phyloP scores from a whole-genome alignment of 2,113 vertebrate species.

The Grammomys surdaster region DNA sequence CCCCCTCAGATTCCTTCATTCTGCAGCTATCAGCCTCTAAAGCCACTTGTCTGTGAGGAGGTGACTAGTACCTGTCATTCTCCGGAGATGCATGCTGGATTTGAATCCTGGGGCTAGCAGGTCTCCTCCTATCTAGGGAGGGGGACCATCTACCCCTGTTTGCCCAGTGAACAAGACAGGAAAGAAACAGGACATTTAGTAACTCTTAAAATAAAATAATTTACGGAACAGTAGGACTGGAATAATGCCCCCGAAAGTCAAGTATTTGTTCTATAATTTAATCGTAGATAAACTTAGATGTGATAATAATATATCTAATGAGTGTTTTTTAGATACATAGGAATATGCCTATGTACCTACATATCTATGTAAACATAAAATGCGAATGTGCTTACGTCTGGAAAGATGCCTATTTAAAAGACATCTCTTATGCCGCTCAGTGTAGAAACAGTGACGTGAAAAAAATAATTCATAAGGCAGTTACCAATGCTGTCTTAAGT shows the following conservation, averaged over 20 bases:
- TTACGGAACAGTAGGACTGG: constrained; percentile 83
- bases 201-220: constrained; percentile 82
- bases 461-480: not conserved
- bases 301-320: not conserved
- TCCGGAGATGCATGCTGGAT: constrained; percentile 98
- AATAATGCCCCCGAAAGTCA: constrained; percentile 85
- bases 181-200: constrained; percentile 89
- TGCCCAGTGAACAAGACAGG: constrained; percentile 90
- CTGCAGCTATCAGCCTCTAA: constrained; percentile 55
- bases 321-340: not conserved
- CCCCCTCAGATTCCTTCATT: constrained; percentile 44
- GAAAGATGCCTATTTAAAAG: not conserved
- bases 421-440: no score
- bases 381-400: not conserved
- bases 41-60: constrained; percentile 85
- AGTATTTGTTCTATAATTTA: not conserved
- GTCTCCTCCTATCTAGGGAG: constrained; percentile 96
- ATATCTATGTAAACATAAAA: not conserved
- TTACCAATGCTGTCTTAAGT: not conserved
- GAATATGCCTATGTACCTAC: not conserved
- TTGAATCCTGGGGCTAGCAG: constrained; percentile 98
- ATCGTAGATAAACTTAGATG: constrained; percentile 9
- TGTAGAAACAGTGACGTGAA: not conserved
- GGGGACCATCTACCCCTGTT: constrained; percentile 92
- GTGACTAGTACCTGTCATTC: constrained; percentile 97